Percentiles rank a stretch among this genome's conserved stretches.
phyloP scores from a whole-genome alignment of 2,113 vertebrate genomes.

The Ceratotherium simum region DNA sequence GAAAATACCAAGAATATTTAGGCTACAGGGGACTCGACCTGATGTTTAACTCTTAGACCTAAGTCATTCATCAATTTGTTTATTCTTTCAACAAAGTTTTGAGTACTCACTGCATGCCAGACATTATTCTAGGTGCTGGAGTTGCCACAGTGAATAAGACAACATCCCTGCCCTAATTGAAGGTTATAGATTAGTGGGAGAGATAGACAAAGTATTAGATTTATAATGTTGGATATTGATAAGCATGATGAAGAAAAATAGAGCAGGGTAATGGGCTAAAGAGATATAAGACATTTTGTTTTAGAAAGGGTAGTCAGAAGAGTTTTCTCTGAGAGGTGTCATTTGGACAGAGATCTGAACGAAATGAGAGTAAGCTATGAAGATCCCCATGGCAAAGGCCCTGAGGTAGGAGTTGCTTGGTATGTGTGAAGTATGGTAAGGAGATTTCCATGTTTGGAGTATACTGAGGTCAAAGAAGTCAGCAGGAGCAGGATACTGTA shows the following conservation, averaged over 20 bases:
- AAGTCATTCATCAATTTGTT: not conserved
- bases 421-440: not conserved
- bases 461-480: not conserved
- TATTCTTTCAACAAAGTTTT: slow-evolving; percentile 18
- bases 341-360: not conserved
- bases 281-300: not conserved
- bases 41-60: not conserved
- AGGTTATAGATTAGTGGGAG: not conserved
- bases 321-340: not conserved
- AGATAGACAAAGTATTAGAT: not conserved
- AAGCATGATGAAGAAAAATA: not conserved
- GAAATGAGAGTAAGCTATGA: not conserved
- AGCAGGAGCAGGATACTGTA: not conserved
- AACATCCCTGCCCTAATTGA: not conserved
- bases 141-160: not conserved
- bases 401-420: not conserved
- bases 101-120: not conserved
- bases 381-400: not conserved
- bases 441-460: not conserved
- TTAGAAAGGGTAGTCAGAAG: not conserved
- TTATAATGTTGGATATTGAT: slow-evolving; percentile 12
- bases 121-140: not conserved
- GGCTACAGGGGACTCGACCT: not conserved
- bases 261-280: not conserved
- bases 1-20: slow-evolving; percentile 29